Evolutionary conservation across 2,113 vertebrate species (phyloP), one percentile per base, ranked within the genome.

Genomic region (Lasiurus borealis): DNA sequence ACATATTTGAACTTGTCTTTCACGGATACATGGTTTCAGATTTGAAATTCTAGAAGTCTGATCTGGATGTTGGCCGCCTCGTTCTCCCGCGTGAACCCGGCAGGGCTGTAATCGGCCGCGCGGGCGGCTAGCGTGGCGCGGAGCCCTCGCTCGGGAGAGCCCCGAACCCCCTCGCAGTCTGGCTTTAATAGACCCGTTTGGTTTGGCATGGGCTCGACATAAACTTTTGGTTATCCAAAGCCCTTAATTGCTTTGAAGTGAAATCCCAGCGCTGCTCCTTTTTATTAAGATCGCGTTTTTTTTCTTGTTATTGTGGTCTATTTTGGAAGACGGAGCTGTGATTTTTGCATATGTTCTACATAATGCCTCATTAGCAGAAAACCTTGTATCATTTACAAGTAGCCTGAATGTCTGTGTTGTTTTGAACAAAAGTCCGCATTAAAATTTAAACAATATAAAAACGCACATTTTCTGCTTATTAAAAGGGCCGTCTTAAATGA

Each of bases 181-280:
- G 98, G 98, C 97, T 99, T 98, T 99, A 99, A 98, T 98, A 99
- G 98, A 98, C 98, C 98, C 98, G 95, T 99, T 99, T 99, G 98
- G 98, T 98, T 99, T 99, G 99, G 99, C 98, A 98, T 98, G 95
- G 97, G 97, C 97, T 96, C 98, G 98, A 98, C 98, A 98, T 98
- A 97, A 98, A 98, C 98, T 98, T 98, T 98, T 98, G 98, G 98
- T 99, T 99, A 98, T 98, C 98, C 98, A 98, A 98, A 98, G 96
- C 97, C 97, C 97, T 98, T 99, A 98, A 98, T 98, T 92, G 97
- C 98, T 99, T 99, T 99, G 98, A 99, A 98, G 98, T 97, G 93
- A 97, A 91, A 98, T 98, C 98, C 98, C 96, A 98, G 98, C 98
- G 76, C 97, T 97, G 97, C 94, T 99, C 98, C 97, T 98, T 99